phyloP scores from a whole-genome alignment of 2,797 vertebrate genomes.

The Rhinichthys osculus region DNA sequence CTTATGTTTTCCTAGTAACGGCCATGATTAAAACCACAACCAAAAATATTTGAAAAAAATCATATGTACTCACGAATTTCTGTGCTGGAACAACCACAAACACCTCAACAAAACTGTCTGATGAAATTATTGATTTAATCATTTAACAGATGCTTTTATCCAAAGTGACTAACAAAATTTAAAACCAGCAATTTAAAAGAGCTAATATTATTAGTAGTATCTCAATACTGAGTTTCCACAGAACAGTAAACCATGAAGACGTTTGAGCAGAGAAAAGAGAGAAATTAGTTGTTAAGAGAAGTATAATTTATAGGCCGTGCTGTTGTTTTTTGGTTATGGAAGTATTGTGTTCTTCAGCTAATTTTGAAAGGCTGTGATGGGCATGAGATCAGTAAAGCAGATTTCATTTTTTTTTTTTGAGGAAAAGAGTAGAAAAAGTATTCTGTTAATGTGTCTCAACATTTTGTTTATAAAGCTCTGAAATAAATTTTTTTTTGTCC shows the following conservation, averaged over 20 bases:
- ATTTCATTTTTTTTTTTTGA: background rate
- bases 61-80: background rate
- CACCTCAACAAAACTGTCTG: background rate
- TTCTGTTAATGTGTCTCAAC: background rate
- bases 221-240: background rate
- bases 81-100: background rate
- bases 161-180: conserved; percentile 9
- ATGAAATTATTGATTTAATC: background rate
- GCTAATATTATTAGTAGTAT: background rate
- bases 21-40: conserved; percentile 17
- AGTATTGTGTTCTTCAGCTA: background rate
- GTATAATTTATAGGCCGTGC: background rate
- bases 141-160: background rate
- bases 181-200: background rate
- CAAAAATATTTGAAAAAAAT: background rate
- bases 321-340: background rate
- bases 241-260: background rate
- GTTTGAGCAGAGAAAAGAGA: background rate
- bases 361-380: background rate
- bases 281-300: background rate
- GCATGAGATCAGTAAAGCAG: background rate
- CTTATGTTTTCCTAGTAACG: background rate
- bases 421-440: background rate
- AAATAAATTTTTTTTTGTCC: background rate
- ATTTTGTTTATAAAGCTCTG: conserved; percentile 19